Conservation (phyloP, 2,113 vertebrate genomes). For the Entelurus aequoreus region DNA sequence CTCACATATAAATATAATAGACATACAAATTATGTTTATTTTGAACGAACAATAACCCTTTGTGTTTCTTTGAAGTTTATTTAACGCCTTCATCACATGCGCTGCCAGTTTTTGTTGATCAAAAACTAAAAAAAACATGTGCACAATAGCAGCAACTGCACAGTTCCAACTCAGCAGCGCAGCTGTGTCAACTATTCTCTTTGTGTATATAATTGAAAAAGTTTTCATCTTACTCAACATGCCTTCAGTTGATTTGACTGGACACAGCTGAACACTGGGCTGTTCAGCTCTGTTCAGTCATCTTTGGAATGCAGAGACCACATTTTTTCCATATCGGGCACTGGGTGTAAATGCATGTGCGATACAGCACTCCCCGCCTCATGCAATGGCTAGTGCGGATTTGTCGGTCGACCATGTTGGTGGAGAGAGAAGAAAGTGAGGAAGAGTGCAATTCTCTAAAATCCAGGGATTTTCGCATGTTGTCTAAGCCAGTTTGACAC, state of each 20-base stretch:
- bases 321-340: constrained; percentile 44
- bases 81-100: background rate
- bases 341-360: constrained; percentile 26
- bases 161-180: constrained; percentile 20
- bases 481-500: too few species aligned
- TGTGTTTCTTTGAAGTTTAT: background rate
- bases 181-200: constrained; percentile 39
- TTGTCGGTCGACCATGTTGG: background rate
- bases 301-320: constrained; percentile 59
- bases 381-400: too few species aligned
- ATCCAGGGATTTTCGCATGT: too few species aligned
- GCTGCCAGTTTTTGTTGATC: background rate
- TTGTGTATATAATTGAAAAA: constrained; percentile 31
- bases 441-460: background rate
- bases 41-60: background rate
- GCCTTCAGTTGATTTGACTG: constrained; percentile 47
- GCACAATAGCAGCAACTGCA: constrained; percentile 7
- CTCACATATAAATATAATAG: too few species aligned
- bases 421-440: constrained; percentile 20
- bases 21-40: background rate
- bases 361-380: constrained; percentile 15
- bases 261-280: constrained; percentile 42
- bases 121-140: constrained; percentile 1
- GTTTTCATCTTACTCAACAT: constrained; percentile 40
- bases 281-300: constrained; percentile 48